Conservation (phyloP, 2,888 invertebrate species). For the Enoplolaimus lenunculus region DNA sequence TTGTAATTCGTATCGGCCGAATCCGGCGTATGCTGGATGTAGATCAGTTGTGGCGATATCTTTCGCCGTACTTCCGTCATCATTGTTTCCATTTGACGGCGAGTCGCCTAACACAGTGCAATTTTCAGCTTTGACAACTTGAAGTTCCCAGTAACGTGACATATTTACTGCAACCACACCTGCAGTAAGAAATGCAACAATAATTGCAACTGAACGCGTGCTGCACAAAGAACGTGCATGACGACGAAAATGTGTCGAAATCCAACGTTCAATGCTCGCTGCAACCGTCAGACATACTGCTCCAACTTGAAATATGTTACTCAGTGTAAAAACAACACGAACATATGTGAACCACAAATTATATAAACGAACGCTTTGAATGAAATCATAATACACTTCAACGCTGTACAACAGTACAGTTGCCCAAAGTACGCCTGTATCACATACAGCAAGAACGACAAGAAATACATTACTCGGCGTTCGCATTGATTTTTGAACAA, state of each 20-base stretch:
- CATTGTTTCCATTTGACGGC: too few species aligned
- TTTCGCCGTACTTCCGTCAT: too few species aligned
- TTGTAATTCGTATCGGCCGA: neutral
- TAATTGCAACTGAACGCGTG: neutral
- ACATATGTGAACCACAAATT: constrained; percentile 9
- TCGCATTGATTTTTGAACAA: neutral
- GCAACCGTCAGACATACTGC: constrained; percentile 10
- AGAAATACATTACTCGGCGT: neutral
- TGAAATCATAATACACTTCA: constrained; percentile 10
- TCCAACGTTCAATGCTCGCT: constrained; percentile 12
- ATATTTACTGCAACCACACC: neutral
- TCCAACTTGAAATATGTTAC: constrained; percentile 2
- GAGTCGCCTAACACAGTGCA: too few species aligned
- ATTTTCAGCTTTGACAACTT: neutral
- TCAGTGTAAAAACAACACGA: neutral
- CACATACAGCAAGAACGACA: neutral
- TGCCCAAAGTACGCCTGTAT: constrained; percentile 1
- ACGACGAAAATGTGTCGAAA: neutral
- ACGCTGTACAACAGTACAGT: constrained; percentile 8
- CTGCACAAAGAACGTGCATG: neutral
- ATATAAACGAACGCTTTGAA: neutral
- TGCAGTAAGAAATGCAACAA: neutral
- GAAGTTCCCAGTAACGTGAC: neutral
- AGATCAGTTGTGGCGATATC: too few species aligned
- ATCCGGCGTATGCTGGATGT: constrained; percentile 9